Conservation (phyloP, 2,888 invertebrate genomes). For the Chymomyza procnemis region DNA sequence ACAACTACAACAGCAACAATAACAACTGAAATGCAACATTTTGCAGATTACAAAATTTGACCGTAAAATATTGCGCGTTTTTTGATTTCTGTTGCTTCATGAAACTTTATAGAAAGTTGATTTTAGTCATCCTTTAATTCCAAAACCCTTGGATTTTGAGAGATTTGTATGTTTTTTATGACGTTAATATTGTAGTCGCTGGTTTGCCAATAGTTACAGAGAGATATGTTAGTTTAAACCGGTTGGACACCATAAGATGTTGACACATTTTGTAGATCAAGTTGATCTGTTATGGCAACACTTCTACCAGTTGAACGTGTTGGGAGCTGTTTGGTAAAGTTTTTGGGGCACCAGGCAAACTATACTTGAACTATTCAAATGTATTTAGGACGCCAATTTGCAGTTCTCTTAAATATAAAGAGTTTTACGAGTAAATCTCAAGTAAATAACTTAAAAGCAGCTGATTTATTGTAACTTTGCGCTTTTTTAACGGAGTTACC, state of each 20-base stretch:
- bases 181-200: neutral
- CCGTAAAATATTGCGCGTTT: constrained; percentile 27
- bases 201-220: neutral
- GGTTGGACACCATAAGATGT: neutral
- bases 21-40: constrained; percentile 43
- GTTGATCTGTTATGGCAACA: neutral
- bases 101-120: neutral
- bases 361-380: too few species aligned
- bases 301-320: neutral
- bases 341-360: neutral
- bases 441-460: too few species aligned
- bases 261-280: neutral
- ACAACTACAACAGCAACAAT: constrained; percentile 12
- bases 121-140: neutral
- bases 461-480: too few species aligned
- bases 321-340: neutral
- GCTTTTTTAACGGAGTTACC: too few species aligned
- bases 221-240: neutral
- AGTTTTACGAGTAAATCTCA: too few species aligned
- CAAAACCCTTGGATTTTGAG: neutral
- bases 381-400: too few species aligned
- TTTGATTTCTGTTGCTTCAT: neutral
- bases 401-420: too few species aligned
- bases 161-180: neutral
- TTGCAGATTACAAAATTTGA: constrained; percentile 58